phyloP scores from a whole-genome alignment of 2,888 invertebrate species.

The Idaea biselata region DNA sequence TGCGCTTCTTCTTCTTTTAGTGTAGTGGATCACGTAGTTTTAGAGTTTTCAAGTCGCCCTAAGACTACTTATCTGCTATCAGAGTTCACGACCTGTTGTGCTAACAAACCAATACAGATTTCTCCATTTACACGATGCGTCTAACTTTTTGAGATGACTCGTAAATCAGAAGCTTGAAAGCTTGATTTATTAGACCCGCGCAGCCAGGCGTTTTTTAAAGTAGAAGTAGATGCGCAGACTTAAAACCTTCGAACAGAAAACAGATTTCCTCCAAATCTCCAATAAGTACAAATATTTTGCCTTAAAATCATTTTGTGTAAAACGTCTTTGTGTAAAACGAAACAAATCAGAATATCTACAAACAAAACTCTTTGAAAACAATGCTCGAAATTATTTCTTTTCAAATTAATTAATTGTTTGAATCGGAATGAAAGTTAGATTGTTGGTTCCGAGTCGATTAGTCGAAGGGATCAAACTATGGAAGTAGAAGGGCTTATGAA shows the following conservation, averaged over 20 bases:
- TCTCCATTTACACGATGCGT: no score
- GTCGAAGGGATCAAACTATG: conserved; percentile 8
- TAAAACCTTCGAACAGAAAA: background rate
- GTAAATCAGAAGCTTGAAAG: no score
- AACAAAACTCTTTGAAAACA: background rate
- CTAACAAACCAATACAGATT: no score
- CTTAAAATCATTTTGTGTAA: background rate
- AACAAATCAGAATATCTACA: background rate
- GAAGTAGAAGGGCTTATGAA: background rate
- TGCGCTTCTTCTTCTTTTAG: no score
- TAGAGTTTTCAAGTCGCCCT: no score
- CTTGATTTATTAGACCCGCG: no score
- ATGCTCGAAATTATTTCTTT: conserved; percentile 19
- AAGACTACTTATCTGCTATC: no score
- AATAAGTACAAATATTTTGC: background rate
- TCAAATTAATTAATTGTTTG: conserved; percentile 10
- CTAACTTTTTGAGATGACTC: no score
- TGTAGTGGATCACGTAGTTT: no score
- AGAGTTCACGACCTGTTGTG: no score
- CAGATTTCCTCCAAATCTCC: background rate
- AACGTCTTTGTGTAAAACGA: background rate
- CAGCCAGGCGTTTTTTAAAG: no score
- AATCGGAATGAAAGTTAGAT: conserved; percentile 34
- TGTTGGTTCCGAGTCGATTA: conserved; percentile 40
- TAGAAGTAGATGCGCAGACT: no score